Conservation (phyloP, 2,888 invertebrate genomes). For the Mesorhabditis sp. region DNA sequence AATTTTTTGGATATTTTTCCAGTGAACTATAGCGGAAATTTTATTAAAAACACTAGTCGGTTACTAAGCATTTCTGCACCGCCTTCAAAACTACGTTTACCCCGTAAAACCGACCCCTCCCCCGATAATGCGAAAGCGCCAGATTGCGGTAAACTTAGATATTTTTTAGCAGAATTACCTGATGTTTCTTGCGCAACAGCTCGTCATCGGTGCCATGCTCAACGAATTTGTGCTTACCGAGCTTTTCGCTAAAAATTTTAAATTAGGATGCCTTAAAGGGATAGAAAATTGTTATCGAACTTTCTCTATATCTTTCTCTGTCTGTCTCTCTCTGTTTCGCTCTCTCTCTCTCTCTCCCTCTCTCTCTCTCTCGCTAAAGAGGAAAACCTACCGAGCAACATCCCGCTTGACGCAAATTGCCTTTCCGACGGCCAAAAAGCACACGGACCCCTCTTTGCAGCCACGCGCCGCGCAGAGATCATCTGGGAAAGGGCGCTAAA, state of each 20-base stretch:
- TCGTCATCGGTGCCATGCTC: neutral
- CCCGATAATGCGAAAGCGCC: too few species aligned
- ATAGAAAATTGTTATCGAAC: too few species aligned
- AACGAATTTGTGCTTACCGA: constrained; percentile 4
- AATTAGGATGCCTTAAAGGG: neutral
- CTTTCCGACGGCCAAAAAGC: neutral
- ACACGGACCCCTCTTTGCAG: neutral
- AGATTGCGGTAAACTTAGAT: too few species aligned
- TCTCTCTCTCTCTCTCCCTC: too few species aligned
- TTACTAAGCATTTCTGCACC: too few species aligned
- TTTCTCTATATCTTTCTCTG: too few species aligned
- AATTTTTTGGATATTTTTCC: too few species aligned
- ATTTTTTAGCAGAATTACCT: neutral
- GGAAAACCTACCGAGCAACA: neutral
- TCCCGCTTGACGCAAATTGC: neutral
- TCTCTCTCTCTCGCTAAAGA: neutral
- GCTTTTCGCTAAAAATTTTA: constrained; percentile 3
- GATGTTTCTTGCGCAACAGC: constrained; percentile 1
- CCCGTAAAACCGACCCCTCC: too few species aligned
- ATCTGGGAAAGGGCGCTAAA: neutral
- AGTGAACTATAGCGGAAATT: too few species aligned
- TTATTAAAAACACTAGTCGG: too few species aligned
- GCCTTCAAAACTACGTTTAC: too few species aligned
- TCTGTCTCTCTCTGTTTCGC: too few species aligned
- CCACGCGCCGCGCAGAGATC: neutral